Evolutionary conservation across 2,888 invertebrate genomes (phyloP).

Genomic region (Drosophila gaucha): DNA sequence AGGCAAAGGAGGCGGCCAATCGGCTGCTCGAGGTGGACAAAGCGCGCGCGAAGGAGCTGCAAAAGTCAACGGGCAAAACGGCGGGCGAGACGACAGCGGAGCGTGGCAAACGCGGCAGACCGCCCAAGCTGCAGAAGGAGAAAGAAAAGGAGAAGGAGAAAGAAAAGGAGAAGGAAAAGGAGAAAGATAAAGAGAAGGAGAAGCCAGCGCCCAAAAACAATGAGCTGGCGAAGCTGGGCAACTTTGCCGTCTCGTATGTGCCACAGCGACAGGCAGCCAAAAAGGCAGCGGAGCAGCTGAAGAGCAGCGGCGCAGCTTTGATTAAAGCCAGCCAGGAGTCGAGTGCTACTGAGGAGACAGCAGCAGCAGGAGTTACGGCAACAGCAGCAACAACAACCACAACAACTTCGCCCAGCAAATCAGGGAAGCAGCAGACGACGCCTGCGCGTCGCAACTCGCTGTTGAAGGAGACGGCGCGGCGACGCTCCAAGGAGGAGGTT

Average conservation of each 20-base stretch:
- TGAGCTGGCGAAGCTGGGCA: constrained; percentile 78
- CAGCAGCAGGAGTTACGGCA: constrained; percentile 12
- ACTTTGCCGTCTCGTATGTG: constrained; percentile 91
- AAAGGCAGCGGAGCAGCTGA: constrained; percentile 95
- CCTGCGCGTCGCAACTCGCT: constrained; percentile 64
- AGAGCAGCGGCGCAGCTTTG: constrained; percentile 90
- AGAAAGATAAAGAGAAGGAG: neutral
- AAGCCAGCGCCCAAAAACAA: constrained; percentile 76
- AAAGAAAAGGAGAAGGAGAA: neutral
- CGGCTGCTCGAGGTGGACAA: constrained; percentile 53
- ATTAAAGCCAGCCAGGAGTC: constrained; percentile 78
- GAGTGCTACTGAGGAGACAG: constrained; percentile 37
- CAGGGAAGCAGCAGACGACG: constrained; percentile 45
- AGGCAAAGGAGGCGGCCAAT: constrained; percentile 30
- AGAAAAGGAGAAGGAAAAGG: neutral
- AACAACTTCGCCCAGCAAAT: constrained; percentile 26
- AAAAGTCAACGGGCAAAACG: constrained; percentile 59
- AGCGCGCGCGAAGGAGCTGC: constrained; percentile 62
- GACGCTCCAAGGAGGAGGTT: constrained; percentile 74
- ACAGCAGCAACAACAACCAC: constrained; percentile 37
- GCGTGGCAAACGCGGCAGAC: constrained; percentile 83
- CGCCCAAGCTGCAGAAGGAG: constrained; percentile 80
- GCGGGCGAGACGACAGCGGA: constrained; percentile 62
- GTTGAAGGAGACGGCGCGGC: constrained; percentile 55
- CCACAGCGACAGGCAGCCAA: constrained; percentile 96